Conservation (phyloP, 2,113 vertebrate species). For the Typhlomys cinereus region DNA sequence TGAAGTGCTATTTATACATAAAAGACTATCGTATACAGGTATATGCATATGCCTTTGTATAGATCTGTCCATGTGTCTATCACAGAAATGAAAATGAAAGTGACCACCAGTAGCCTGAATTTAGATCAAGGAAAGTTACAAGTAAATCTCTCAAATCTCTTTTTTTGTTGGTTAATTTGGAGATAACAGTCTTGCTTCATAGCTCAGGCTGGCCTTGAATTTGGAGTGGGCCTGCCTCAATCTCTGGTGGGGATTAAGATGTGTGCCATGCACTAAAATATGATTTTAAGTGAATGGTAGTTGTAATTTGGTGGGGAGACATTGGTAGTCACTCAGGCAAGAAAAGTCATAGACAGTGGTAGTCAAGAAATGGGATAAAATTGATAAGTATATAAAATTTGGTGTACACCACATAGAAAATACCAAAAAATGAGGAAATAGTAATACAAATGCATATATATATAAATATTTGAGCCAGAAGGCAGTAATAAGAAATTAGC, state of each 20-base stretch:
- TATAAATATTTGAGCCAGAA: conserved; percentile 19
- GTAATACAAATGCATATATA: not conserved
- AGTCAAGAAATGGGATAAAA: not conserved
- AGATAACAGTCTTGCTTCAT: not conserved
- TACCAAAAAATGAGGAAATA: conserved; percentile 8
- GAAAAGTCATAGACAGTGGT: not conserved
- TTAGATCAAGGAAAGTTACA: not conserved
- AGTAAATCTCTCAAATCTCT: not conserved
- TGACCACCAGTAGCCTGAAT: not conserved
- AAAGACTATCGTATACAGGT: not conserved
- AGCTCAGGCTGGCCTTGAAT: not conserved
- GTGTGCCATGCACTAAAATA: not conserved
- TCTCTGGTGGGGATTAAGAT: not conserved
- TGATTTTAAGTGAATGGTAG: conserved; percentile 45
- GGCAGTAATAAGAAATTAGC: conserved; percentile 1
- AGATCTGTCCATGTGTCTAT: not conserved
- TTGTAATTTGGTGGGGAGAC: not conserved
- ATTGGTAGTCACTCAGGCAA: not conserved
- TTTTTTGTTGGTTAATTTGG: not conserved
- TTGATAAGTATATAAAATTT: conserved; percentile 19
- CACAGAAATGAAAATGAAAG: conserved; percentile 46
- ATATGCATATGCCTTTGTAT: not conserved
- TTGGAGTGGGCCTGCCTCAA: not conserved
- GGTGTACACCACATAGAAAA: not conserved
- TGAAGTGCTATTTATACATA: not conserved